Conservation (phyloP, 2,797 vertebrate species). For the Sus cebifrons region DNA sequence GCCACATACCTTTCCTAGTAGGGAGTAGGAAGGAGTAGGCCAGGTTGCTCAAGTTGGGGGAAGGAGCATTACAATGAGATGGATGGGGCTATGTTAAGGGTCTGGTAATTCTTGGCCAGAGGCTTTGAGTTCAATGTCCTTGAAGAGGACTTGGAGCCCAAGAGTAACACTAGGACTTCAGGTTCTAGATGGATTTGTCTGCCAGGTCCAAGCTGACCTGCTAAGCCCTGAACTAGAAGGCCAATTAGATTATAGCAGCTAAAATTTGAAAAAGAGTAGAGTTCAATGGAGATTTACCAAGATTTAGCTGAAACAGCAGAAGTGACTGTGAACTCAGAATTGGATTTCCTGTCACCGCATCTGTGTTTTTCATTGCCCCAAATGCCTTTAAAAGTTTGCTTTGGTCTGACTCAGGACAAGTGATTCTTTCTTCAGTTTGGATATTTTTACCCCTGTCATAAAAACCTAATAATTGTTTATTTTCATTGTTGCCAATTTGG, state of each 20-base stretch:
- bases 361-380: not conserved
- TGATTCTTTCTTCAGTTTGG: not conserved
- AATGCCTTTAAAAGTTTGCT: not conserved
- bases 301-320: not conserved
- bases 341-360: not conserved
- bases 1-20: no score
- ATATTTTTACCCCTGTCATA: not conserved
- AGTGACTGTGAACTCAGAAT: not conserved
- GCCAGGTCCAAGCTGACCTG: not conserved
- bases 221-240: not conserved
- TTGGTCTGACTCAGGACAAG: not conserved
- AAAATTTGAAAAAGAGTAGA: not conserved
- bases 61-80: no score
- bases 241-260: not conserved
- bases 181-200: not conserved
- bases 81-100: no score
- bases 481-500: constrained; percentile 8
- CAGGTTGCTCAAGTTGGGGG: no score
- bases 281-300: not conserved
- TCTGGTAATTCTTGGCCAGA: no score
- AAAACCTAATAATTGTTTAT: not conserved
- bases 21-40: no score
- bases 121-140: no score
- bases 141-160: no score
- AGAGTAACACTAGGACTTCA: not conserved